Conservation (phyloP, 2,113 vertebrate species). For the Peromyscus californicus region DNA sequence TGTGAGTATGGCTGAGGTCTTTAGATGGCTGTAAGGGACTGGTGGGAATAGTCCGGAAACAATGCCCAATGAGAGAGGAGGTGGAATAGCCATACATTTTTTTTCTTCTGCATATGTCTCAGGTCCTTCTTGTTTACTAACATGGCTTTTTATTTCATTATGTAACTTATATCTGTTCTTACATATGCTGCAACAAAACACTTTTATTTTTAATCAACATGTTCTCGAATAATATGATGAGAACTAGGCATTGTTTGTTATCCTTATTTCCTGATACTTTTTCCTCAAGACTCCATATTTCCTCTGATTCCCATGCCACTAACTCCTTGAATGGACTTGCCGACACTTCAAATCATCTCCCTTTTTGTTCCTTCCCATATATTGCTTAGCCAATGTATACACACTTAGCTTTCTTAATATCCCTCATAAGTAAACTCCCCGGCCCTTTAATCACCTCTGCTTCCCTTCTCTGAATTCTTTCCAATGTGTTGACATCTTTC, state of each 20-base stretch:
- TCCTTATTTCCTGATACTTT: slow-evolving; percentile 3
- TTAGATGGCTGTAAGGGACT: not conserved
- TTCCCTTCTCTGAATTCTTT: slow-evolving; percentile 86
- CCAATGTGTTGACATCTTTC: slow-evolving; percentile 85
- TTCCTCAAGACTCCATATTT: slow-evolving; percentile 4
- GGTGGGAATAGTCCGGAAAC: not conserved
- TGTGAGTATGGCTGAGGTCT: not conserved
- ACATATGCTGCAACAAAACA: not conserved
- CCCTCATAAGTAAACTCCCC: slow-evolving; percentile 84
- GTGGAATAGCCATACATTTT: not conserved
- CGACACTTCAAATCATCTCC: slow-evolving; percentile 68
- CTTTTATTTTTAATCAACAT: slow-evolving; percentile 36
- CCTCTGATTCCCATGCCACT: slow-evolving; percentile 36
- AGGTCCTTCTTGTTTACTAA: not conserved
- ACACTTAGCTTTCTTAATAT: slow-evolving; percentile 84
- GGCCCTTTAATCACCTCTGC: slow-evolving; percentile 83
- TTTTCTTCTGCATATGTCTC: not conserved
- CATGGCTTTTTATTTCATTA: not conserved
- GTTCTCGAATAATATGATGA: slow-evolving; percentile 5
- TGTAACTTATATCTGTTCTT: not conserved
- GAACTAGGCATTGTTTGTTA: not conserved
- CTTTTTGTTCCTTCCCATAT: slow-evolving; percentile 42
- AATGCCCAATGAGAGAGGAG: too few species aligned
- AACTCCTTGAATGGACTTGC: slow-evolving; percentile 62
- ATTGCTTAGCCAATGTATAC: slow-evolving; percentile 76